Evolutionary conservation across 2,888 invertebrate species (phyloP), one percentile per base, ranked within the genome.

Genomic region (Laspeyria flexula): DNA sequence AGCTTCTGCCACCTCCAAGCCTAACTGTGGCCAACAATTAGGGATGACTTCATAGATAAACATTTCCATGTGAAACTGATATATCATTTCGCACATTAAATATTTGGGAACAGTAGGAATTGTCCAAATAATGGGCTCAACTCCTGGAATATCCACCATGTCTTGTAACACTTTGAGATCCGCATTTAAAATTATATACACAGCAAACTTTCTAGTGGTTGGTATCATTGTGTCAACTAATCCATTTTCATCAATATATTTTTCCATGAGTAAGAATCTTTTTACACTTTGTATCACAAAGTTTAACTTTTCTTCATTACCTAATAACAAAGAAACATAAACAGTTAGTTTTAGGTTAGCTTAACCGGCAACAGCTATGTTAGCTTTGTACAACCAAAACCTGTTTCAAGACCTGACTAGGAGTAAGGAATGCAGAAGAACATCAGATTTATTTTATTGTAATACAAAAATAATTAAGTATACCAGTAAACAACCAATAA

Each of bases 1-100:
- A 21, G 85, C 78, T 43, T 71, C 70, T 1, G 83, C 79, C 4
- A 92, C 71, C 66, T 90, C 81, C 30, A 87, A n/a, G 39, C 82
- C 79, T 10, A 92, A 56, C 37, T 76, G 72, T 3, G 91, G 90
- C 58, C 77, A 69, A 44, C 75, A 70, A 46, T 72, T 86, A 7
- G 77, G 69, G 50, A 91, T 81, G 41, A 85, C 70, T 79, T 91
- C 90, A 61, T 73, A 76, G 1, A 85, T 57, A 76, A 84, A 90
- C 21, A 57, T 56, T 4, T 85, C 83, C 81, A 91, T 83, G 35
- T 81, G 66, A 0, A 90, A 70, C 29, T 79, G 79, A 85, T 86
- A 90, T 41, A 91, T 70, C 48, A 91, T 65, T 71, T 90, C 90
- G 67, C 86, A 85, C 79, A 91, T 76, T 3, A 92, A 74, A 58